Conservation (phyloP, 2,113 vertebrate species). For the Argyrosomus japonicus region DNA sequence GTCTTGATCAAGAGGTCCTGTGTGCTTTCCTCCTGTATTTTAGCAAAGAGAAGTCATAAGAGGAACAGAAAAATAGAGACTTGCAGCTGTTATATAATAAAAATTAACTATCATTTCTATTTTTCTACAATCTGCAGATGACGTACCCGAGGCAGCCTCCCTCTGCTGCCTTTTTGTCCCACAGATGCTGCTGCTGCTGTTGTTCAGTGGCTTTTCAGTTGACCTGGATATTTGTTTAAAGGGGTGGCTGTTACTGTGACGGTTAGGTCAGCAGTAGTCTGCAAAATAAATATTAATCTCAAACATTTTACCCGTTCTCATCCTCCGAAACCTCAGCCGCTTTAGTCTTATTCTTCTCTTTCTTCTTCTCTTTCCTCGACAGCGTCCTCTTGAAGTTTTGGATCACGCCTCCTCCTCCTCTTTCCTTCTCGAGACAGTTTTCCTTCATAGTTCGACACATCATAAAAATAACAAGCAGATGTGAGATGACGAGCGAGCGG, state of each 20-base stretch:
- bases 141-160: slow-evolving; percentile 31
- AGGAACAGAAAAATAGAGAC: background rate
- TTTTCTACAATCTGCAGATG: background rate
- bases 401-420: slow-evolving; percentile 90
- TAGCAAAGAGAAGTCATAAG: background rate
- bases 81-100: background rate
- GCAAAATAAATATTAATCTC: background rate
- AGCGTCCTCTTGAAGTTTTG: slow-evolving; percentile 94
- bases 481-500: background rate
- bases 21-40: slow-evolving; percentile 10
- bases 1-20: background rate
- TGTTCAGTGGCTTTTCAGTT: slow-evolving; percentile 52
- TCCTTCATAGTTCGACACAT: slow-evolving; percentile 77
- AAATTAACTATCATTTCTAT: background rate
- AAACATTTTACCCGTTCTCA: slow-evolving; percentile 83
- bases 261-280: background rate
- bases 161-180: slow-evolving; percentile 21
- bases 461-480: background rate
- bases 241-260: slow-evolving; percentile 22
- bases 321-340: slow-evolving; percentile 78
- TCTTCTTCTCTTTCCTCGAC: slow-evolving; percentile 94
- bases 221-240: slow-evolving; percentile 59
- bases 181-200: slow-evolving; percentile 30
- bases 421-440: slow-evolving; percentile 89
- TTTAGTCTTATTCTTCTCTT: slow-evolving; percentile 87